A percentile compares a stretch with the other conserved stretches of the same genome.
These are phyloP conservation scores for Pycnonotus jocosus DNA, from an alignment of 2,113 vertebrate species.

Conservation along the genomic window DNA sequence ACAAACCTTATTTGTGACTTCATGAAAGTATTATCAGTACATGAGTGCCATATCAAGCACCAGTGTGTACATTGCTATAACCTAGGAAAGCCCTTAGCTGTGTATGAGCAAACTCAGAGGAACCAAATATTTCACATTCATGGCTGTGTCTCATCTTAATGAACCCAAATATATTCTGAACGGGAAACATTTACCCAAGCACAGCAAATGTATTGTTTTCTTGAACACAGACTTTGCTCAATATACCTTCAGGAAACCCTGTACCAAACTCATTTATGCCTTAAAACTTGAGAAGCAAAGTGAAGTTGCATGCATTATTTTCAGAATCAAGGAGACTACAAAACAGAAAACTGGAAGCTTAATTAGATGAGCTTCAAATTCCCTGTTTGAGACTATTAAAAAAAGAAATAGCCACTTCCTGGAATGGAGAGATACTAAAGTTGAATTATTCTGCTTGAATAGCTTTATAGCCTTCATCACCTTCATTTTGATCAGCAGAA, in stretches of 20 bases:
- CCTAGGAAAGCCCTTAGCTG: neutral
- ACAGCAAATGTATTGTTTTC: neutral
- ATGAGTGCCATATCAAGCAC: neutral
- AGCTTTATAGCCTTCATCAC: conserved; percentile 27
- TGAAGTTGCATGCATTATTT: neutral
- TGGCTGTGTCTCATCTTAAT: neutral
- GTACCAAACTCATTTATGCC: neutral
- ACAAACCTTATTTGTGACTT: neutral
- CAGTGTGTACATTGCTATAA: neutral
- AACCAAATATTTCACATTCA: conserved; percentile 20
- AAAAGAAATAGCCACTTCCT: neutral
- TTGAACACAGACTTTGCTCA: neutral
- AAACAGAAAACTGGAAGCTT: neutral
- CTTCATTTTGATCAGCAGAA: conserved; percentile 12
- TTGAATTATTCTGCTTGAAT: conserved; percentile 47
- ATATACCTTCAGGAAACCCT: neutral
- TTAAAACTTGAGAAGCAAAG: neutral
- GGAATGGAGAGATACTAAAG: neutral
- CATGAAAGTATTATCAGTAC: neutral
- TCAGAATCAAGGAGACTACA: neutral
- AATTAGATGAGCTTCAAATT: conserved; percentile 7
- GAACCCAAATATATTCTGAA: conserved; percentile 10
- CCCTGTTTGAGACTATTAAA: neutral
- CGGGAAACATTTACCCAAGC: neutral
- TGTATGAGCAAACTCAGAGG: neutral